These are phyloP conservation scores for Lasaia peninsularis DNA, from an alignment of 1,140 invertebrate genomes.

Conservation along the genomic window DNA sequence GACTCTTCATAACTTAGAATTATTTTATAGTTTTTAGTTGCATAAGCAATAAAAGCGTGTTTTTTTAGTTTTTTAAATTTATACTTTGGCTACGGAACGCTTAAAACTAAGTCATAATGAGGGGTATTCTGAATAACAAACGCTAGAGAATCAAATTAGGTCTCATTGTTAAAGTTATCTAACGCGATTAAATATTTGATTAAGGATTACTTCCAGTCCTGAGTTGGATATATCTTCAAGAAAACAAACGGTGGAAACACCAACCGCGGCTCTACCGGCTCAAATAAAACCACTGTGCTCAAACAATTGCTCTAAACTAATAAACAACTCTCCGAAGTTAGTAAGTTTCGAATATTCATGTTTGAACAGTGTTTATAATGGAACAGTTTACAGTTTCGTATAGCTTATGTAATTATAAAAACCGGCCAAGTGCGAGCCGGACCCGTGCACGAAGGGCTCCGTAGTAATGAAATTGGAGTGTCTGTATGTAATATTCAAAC, in stretches of 20 bases:
- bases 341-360: slow-evolving; percentile 19
- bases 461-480: too few relatives aligned
- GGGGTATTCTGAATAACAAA: too few relatives aligned
- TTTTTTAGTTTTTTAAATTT: too few relatives aligned
- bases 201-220: background rate
- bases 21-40: too few relatives aligned
- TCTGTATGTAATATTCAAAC: too few relatives aligned
- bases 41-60: too few relatives aligned
- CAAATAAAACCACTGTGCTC: slow-evolving; percentile 18
- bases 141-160: background rate
- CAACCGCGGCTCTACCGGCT: slow-evolving; percentile 10
- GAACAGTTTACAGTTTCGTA: slow-evolving; percentile 3
- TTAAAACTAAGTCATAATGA: too few relatives aligned
- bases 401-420: background rate
- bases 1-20: too few relatives aligned
- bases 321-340: slow-evolving; percentile 17
- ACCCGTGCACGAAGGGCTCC: too few relatives aligned
- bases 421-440: too few relatives aligned
- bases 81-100: too few relatives aligned
- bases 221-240: slow-evolving; percentile 15
- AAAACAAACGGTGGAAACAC: slow-evolving; percentile 13
- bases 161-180: slow-evolving; percentile 1
- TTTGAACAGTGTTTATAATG: slow-evolving; percentile 16
- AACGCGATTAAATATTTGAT: slow-evolving; percentile 12
- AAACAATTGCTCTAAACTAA: slow-evolving; percentile 18